Conservation (phyloP, 2,113 vertebrate species). For the Sigmodon hispidus region DNA sequence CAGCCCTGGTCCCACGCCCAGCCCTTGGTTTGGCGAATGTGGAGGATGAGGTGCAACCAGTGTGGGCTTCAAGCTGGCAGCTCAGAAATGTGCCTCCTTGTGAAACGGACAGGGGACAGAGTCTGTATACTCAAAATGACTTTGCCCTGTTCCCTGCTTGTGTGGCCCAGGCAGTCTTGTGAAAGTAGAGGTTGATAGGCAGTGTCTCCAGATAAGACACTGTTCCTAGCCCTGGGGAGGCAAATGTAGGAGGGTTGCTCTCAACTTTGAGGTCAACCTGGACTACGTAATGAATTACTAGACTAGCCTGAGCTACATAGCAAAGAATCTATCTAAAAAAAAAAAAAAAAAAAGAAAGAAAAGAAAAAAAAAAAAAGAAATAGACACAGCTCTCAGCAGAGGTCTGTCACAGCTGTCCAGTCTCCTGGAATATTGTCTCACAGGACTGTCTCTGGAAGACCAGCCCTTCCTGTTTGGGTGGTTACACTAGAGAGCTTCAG, state of each 20-base stretch:
- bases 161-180: background rate
- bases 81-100: constrained; percentile 38
- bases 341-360: background rate
- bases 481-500: constrained; percentile 59
- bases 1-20: background rate
- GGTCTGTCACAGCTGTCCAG: background rate
- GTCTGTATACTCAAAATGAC: background rate
- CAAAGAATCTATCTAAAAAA: background rate
- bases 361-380: rapidly evolving
- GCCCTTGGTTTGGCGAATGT: background rate
- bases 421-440: background rate
- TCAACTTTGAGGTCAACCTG: background rate
- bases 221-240: background rate
- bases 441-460: background rate
- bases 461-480: constrained; percentile 34
- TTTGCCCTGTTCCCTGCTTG: background rate
- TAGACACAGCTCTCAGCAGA: background rate
- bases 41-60: background rate
- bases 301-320: background rate
- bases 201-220: background rate
- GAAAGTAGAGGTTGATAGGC: background rate
- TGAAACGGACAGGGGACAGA: background rate
- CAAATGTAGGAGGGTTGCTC: background rate
- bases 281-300: background rate
- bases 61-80: background rate